Conservation (phyloP, 1,140 invertebrate genomes). For the Drosophila takahashii region DNA sequence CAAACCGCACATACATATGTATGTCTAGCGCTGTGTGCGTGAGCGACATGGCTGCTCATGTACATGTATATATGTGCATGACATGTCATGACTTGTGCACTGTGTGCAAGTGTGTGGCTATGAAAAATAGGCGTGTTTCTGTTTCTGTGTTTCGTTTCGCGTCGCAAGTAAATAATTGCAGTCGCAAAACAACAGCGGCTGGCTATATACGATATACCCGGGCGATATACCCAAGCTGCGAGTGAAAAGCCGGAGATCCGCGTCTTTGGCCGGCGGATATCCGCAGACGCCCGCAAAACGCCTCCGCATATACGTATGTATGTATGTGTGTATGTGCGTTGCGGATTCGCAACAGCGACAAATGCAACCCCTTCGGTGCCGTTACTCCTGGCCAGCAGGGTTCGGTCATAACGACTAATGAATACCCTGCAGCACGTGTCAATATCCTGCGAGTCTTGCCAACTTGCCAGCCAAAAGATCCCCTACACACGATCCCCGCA, state of each 20-base stretch:
- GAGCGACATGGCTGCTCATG: slow-evolving; percentile 49
- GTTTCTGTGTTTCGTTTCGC: slow-evolving; percentile 59
- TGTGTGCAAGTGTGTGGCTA: slow-evolving; percentile 45
- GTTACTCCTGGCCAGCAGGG: slow-evolving; percentile 27
- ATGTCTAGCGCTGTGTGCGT: slow-evolving; percentile 30
- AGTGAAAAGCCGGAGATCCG: slow-evolving; percentile 18
- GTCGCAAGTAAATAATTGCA: slow-evolving; percentile 48
- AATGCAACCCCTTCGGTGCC: slow-evolving; percentile 37
- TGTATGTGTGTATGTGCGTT: neutral
- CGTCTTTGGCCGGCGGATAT: slow-evolving; percentile 28
- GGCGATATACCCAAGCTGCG: slow-evolving; percentile 3
- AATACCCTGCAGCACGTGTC: slow-evolving; percentile 23
- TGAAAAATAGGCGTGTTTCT: slow-evolving; percentile 77
- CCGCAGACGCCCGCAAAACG: slow-evolving; percentile 28
- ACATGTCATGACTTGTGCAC: too few relatives aligned
- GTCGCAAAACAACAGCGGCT: slow-evolving; percentile 12
- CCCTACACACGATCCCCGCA: too few relatives aligned
- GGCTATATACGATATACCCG: too few relatives aligned
- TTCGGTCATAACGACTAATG: slow-evolving; percentile 5
- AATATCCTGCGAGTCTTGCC: slow-evolving; percentile 1
- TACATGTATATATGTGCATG: too few relatives aligned
- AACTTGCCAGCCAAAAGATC: neutral
- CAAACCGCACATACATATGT: slow-evolving; percentile 38
- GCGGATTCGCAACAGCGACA: slow-evolving; percentile 26
- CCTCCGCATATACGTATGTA: slow-evolving; percentile 3